Evolutionary conservation across 2,888 invertebrate genomes (phyloP).

Genomic region (Polydrusus cervinus): DNA sequence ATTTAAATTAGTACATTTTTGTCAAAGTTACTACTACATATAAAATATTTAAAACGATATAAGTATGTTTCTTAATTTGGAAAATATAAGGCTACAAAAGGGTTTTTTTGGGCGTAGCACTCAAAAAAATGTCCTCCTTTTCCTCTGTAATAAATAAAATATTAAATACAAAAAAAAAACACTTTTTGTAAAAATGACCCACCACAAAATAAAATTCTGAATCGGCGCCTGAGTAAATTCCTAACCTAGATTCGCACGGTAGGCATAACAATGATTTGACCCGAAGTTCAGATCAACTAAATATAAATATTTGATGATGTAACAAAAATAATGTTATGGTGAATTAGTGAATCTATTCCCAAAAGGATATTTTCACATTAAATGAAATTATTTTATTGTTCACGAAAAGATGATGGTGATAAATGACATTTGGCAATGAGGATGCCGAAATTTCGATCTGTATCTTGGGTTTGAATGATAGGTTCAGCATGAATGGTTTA

Average conservation of each 20-base stretch:
- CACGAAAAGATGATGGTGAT: conserved; percentile 26
- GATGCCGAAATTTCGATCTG: conserved; percentile 24
- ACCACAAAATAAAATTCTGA: no score
- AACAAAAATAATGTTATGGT: conserved; percentile 25
- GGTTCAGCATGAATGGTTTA: not conserved
- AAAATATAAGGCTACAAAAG: no score
- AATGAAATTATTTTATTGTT: conserved; percentile 23
- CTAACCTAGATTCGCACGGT: conserved; percentile 24
- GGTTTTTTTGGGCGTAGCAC: no score
- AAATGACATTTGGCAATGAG: conserved; percentile 25
- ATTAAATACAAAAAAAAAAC: no score
- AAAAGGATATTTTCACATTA: conserved; percentile 31
- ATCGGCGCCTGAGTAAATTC: no score
- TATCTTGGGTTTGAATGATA: conserved; percentile 20
- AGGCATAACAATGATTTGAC: conserved; percentile 14
- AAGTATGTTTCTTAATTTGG: no score
- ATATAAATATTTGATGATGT: conserved; percentile 27
- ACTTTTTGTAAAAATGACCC: no score
- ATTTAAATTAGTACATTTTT: no score
- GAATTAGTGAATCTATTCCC: conserved; percentile 12
- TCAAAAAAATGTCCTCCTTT: no score
- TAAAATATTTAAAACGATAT: no score
- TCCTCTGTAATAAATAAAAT: no score
- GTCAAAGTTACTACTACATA: no score
- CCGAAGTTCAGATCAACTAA: conserved; percentile 26